Evolutionary conservation across 1,140 invertebrate species (phyloP).

Genomic region (Aporrectodea caliginosa): DNA sequence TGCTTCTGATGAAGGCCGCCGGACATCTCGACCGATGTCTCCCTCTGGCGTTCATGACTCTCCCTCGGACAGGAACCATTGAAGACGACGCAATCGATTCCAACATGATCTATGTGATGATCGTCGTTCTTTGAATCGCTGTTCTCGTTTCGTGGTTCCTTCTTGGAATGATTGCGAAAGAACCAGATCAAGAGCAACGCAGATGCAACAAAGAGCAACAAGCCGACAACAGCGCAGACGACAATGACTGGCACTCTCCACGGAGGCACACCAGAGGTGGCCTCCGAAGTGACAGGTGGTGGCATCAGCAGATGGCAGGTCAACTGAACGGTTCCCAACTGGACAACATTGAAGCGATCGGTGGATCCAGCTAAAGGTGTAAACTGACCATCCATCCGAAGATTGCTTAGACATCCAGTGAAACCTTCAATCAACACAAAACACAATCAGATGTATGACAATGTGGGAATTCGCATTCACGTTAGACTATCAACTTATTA

Average conservation of each 20-base stretch:
- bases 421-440: not conserved
- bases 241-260: not conserved
- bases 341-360: not conserved
- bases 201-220: not conserved
- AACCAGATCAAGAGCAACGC: not conserved
- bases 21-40: too few species aligned
- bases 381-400: not conserved
- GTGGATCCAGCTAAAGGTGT: not conserved
- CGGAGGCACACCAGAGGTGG: not conserved
- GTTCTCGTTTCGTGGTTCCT: not conserved
- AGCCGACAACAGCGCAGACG: not conserved
- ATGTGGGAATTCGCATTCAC: too few species aligned
- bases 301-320: not conserved
- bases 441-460: too few species aligned
- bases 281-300: not conserved
- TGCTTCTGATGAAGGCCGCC: too few species aligned
- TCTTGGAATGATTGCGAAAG: not conserved
- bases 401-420: not conserved
- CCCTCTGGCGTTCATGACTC: too few species aligned
- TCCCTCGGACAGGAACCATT: too few species aligned
- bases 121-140: slow-evolving; percentile 49
- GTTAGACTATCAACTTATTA: too few species aligned
- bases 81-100: too few species aligned
- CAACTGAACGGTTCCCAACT: not conserved
- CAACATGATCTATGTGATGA: too few species aligned